A percentile compares a stretch with the other conserved stretches of the same genome.
Evolutionary conservation across 2,888 invertebrate genomes (phyloP).

Genomic region (Eupithecia dodoneata): DNA sequence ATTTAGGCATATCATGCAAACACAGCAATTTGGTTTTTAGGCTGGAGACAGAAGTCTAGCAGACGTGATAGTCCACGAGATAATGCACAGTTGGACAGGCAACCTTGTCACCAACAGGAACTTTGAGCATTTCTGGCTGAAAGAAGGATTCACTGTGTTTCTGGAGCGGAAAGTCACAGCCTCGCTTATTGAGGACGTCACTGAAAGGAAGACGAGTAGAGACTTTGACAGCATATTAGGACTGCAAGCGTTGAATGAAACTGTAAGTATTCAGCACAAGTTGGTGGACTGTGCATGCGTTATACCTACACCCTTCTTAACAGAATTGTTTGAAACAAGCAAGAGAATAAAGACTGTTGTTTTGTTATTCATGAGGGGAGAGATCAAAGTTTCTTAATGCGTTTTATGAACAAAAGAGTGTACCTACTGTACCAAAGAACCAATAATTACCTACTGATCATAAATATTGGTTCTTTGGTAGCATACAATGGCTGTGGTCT

Average conservation of each 20-base stretch:
- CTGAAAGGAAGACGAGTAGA: conserved; percentile 79
- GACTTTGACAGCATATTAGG: conserved; percentile 93
- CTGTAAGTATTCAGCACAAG: conserved; percentile 79
- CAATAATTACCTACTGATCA: too few relatives aligned
- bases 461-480: too few relatives aligned
- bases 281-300: not conserved
- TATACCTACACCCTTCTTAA: not conserved
- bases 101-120: conserved; percentile 96
- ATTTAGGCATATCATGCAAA: conserved; percentile 10
- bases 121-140: conserved; percentile 98
- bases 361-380: not conserved
- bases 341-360: not conserved
- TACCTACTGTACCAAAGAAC: not conserved
- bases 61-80: conserved; percentile 96
- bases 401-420: not conserved
- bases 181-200: conserved; percentile 82
- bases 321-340: not conserved
- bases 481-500: too few relatives aligned
- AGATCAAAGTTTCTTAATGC: not conserved
- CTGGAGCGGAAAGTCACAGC: conserved; percentile 92
- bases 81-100: conserved; percentile 97
- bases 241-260: conserved; percentile 89
- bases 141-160: conserved; percentile 97
- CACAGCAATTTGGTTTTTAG: conserved; percentile 60
- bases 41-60: conserved; percentile 96